These are phyloP conservation scores for Charaxes varanes DNA, from an alignment of 1,140 invertebrate genomes.

Conservation along the genomic window DNA sequence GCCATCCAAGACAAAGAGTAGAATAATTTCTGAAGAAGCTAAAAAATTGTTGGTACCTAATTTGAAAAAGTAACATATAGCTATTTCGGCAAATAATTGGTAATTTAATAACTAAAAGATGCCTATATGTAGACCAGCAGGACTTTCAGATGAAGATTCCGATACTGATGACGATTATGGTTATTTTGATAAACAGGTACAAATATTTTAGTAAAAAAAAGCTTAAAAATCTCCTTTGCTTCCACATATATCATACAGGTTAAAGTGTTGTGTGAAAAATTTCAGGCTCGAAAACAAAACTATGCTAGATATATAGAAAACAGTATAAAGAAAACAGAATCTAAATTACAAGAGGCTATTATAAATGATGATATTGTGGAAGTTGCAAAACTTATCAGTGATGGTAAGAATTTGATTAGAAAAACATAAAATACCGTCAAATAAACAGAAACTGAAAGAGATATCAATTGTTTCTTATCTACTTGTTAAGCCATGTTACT, in stretches of 20 bases:
- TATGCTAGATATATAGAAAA: conserved; percentile 19
- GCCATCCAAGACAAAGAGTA: too few species aligned
- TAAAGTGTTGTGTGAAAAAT: background rate
- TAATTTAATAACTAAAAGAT: conserved; percentile 19
- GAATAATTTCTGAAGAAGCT: too few species aligned
- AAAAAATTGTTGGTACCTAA: too few species aligned
- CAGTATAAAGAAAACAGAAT: conserved; percentile 36
- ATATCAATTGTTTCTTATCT: too few species aligned
- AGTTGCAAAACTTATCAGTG: conserved; percentile 33
- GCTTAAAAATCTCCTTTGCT: too few species aligned
- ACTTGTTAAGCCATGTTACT: too few species aligned
- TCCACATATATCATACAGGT: too few species aligned
- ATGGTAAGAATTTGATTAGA: conserved; percentile 26
- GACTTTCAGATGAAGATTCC: conserved; percentile 51
- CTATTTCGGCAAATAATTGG: too few species aligned
- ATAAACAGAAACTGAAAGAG: too few species aligned
- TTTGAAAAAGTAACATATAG: too few species aligned
- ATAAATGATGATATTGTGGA: conserved; percentile 39
- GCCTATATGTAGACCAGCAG: conserved; percentile 42
- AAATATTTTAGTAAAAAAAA: too few species aligned
- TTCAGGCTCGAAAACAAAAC: conserved; percentile 11
- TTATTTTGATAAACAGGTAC: conserved; percentile 45
- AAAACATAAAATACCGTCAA: too few species aligned
- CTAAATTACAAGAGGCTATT: conserved; percentile 43
- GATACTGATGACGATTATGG: conserved; percentile 49